Evolutionary conservation across 2,888 invertebrate genomes (phyloP), one percentile per base, ranked within the genome.

Genomic region (Opisthograptis luteolata): DNA sequence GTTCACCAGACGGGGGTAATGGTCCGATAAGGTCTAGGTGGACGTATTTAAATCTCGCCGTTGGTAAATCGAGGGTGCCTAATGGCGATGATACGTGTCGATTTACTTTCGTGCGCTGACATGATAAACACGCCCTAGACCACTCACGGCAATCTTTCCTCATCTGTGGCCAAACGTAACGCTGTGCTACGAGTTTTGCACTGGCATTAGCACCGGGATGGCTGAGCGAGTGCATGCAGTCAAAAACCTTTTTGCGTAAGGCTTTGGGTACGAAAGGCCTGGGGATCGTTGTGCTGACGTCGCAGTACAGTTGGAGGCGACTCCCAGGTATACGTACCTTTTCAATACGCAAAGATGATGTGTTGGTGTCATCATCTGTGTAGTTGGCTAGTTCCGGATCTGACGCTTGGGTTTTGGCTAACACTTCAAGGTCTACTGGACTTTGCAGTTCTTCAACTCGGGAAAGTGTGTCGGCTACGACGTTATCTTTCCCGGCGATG

Each of bases 41-140:
- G 17, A 17, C 17, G 4, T 17, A 4, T 17, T 17, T 17, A 4
- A 17, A 17, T 3, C 17, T 2, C 17, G 17, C 17, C 4, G 17
- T 3, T 3, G 17, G 17, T 17, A 17, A 17, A 17, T 17, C 4
- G 4, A 3, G 17, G 17, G 17, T 17, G 4, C 17, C 4, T 17
- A 65, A 5, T 0, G 75, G 74, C 17, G 71, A 13, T 3, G 49
- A 10, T 0, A 64, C 68, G 48, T 80, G 81, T 2, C 75, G 55
- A 1, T 41, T 47, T 1, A 79, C 53, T 39, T 82, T 82, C 0
- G 62, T 13, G 2, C 59, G 58, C 46, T 83, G 82, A 28, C 81
- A 83, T 0, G 54, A 24, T 2, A 69, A 42, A 44, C 78, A 80
- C 0, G 45, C 30, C 0, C 51, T 50, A 2, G 70, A 50, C 76